phyloP scores from a whole-genome alignment of 2,113 vertebrate genomes.

The Rafetus swinhoei region DNA sequence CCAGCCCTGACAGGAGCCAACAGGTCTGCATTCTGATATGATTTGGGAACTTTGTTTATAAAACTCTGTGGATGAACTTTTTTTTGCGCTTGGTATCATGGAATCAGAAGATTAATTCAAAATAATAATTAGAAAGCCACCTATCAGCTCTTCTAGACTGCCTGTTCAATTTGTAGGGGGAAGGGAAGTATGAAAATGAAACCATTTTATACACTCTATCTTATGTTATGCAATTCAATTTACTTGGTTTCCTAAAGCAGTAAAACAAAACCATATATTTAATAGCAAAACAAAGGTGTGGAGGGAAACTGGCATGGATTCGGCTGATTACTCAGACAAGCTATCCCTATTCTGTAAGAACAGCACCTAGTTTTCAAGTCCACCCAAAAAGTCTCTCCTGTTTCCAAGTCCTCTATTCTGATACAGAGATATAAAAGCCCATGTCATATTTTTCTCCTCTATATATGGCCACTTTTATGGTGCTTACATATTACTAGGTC shows the following conservation, averaged over 20 bases:
- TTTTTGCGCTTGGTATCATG: background rate
- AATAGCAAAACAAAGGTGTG: fast-evolving
- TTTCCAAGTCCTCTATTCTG: background rate
- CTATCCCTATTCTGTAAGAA: background rate
- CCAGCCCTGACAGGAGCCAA: conserved; percentile 12
- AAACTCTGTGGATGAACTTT: background rate
- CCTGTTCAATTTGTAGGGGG: background rate
- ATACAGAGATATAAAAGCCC: background rate
- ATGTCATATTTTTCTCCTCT: background rate
- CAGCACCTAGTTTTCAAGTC: background rate
- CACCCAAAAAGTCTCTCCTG: background rate
- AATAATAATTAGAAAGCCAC: background rate
- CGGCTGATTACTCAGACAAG: background rate
- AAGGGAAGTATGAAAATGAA: background rate
- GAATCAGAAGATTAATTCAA: fast-evolving
- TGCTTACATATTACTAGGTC: fast-evolving
- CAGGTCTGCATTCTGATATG: background rate
- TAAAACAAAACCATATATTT: background rate
- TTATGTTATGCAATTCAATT: fast-evolving
- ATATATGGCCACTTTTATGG: background rate
- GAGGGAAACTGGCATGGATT: background rate
- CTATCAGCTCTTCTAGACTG: background rate
- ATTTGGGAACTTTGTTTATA: fast-evolving
- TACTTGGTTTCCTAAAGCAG: background rate
- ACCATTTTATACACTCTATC: background rate